Base-by-base conservation (phyloP, 2,797 vertebrate species). In the Graptemys geographica region DNA sequence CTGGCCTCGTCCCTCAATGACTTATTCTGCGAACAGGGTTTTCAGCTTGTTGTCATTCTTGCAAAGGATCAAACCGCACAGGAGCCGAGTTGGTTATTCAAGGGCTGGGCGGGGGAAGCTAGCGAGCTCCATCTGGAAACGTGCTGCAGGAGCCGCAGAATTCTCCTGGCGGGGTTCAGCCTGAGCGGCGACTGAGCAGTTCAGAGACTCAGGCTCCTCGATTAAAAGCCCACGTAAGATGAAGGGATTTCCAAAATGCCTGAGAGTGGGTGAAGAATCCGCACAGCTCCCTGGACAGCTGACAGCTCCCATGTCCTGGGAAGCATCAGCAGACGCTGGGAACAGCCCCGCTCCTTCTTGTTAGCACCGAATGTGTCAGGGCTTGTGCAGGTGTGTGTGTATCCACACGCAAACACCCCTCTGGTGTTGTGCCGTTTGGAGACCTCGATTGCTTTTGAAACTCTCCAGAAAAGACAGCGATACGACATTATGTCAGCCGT, bases 11-110 rank as follows among this genome's bases (percentile, higher is more conserved):
- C 25, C 72, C 28, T 1, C 11, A 52, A 53, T 47, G 84, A 1
- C 53, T 59, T 57, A 11, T 72, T 52, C 92, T 80, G 92, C 80
- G 84, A 52, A 79, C 83, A 84, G 88, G 74, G 21, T 76, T 90
- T 90, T 93, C 92, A 87, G 84, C 88, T 84, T 5, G 81, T 84
- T 87, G 47, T 27, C 11, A 87, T 84, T 84, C 92, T 27, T 7
- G 10, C 1, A 13, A 11, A 23, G 53, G 62, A 12, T 49, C 88
- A 41, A 55, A 81, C n/a, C 51, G 7, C 23, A 11, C 15, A 0
- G 62, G 74, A 72, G 31, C 10, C 2, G 25, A 74, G 74, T 41
- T 8, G 53, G 52, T 59, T 62, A 59, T 83, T 87, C 59, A 4
- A 52, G 65, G 49, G 33, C 1, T 56, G 85, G 56, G 90, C 15